Evolutionary conservation across 2,797 vertebrate species (phyloP).

Genomic region (Cryptoblepharus egeriae): DNA sequence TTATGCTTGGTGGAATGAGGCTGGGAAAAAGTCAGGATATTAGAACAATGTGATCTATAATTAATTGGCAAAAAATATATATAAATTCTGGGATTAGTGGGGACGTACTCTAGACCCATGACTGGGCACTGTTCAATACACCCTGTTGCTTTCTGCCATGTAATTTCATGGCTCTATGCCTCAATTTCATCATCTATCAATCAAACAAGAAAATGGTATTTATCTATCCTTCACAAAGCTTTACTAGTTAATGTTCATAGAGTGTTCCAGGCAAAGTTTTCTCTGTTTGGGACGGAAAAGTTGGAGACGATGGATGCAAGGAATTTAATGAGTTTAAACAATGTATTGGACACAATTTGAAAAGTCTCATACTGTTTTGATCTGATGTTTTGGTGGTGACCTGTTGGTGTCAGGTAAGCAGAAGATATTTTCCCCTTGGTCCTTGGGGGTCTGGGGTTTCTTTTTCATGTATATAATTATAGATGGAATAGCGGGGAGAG

Average conservation of each 20-base stretch:
- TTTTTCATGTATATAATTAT: background rate
- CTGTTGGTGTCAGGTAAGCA: background rate
- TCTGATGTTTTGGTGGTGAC: background rate
- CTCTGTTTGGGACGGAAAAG: background rate
- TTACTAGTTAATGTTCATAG: background rate
- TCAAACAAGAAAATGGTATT: constrained; percentile 9
- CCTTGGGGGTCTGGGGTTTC: background rate
- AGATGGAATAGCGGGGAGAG: background rate
- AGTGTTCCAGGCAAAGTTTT: constrained; percentile 26
- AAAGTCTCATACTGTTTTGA: background rate
- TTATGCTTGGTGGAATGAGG: background rate
- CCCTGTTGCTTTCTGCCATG: background rate
- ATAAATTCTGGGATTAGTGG: background rate
- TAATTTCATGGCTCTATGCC: constrained; percentile 8
- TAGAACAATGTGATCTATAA: background rate
- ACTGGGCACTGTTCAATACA: background rate
- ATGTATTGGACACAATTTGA: background rate
- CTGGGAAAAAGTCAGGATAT: no score
- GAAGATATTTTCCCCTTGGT: background rate
- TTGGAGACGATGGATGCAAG: background rate
- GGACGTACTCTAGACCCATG: background rate
- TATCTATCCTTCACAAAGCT: background rate
- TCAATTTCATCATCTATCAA: constrained; percentile 32
- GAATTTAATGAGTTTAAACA: background rate
- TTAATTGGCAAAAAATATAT: background rate